These are phyloP conservation scores for Pedicia rivosa DNA, from an alignment of 2,888 invertebrate genomes.

Conservation along the genomic window DNA sequence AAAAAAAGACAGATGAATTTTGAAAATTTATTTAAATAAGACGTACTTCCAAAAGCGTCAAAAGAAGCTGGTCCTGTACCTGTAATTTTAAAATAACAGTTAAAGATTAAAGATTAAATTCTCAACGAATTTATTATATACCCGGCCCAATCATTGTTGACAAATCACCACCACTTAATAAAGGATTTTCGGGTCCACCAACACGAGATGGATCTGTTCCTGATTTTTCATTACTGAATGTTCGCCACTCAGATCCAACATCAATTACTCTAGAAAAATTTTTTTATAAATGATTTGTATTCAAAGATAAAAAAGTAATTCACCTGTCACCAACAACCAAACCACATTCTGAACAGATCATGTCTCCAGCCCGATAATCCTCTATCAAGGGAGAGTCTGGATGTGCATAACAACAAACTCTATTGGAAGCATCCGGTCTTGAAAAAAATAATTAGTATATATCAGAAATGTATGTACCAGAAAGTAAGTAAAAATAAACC, in stretches of 20 bases:
- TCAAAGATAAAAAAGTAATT: neutral
- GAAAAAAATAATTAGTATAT: no score
- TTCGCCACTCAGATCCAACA: slow-evolving; percentile 99
- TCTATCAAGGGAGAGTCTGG: slow-evolving; percentile 94
- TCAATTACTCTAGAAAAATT: slow-evolving; percentile 70
- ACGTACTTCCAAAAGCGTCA: slow-evolving; percentile 54
- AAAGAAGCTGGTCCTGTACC: slow-evolving; percentile 68
- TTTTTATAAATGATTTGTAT: slow-evolving; percentile 12
- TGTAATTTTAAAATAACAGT: no score
- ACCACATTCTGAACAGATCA: slow-evolving; percentile 99
- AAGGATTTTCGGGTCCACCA: slow-evolving; percentile 95
- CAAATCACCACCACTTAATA: slow-evolving; percentile 88
- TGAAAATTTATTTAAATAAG: slow-evolving; percentile 32
- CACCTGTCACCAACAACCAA: slow-evolving; percentile 83
- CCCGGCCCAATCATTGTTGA: slow-evolving; percentile 87
- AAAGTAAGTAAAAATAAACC: no score
- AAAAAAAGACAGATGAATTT: slow-evolving; percentile 44
- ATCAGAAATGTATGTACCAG: no score
- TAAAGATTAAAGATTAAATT: no score
- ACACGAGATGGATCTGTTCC: slow-evolving; percentile 98
- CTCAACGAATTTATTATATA: no score
- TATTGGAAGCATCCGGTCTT: slow-evolving; percentile 51
- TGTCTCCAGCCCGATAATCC: slow-evolving; percentile 96
- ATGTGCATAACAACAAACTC: slow-evolving; percentile 82
- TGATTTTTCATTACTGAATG: slow-evolving; percentile 96